Evolutionary conservation across 1,140 invertebrate genomes (phyloP), one percentile per base, ranked within the genome.

Genomic region (Heterodera schachtii): DNA sequence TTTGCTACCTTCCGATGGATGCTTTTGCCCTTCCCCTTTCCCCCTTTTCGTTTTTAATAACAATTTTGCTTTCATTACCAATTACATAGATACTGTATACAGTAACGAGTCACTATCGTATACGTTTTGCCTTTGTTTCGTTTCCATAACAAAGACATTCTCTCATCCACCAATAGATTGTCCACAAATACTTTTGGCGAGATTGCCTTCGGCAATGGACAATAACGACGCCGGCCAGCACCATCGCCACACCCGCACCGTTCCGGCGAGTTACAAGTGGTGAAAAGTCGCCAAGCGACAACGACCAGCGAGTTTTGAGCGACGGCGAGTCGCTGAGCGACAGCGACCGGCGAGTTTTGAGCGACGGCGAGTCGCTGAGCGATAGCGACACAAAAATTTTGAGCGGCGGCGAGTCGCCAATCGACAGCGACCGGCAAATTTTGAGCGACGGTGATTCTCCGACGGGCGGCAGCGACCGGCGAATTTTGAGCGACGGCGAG

Each of bases 181-280:
- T 31, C n/a, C 43, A 47, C 57, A 78, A 78, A 69, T 78, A 78
- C 70, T 78, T 78, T 69, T 78, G 77, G 77, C 77, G 70, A 19
- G 44, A 78, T 69, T 78, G 77, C 64, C 77, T 78, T 43, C 43
- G 66, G 19, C 75, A 76, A 21, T 21, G 57, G 47, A 41, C n/a
- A 57, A 41, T 21, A 6, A 71, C 21, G 4, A 4, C 69, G 41
- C 8, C 0, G 0, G 8, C n/a, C 9, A 52, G 9, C 69, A n/a
- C 8, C 8, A 1, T 31, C 31, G 31, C 31, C 31, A 31, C 31
- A 31, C 31, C 31, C 31, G n/a, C 8, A n/a, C 13, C 79, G 1
- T 41, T 71, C 31, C 69, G 69, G 21, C n/a, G 69, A 19, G 69
- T 71, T 41, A 19, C 57, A 16, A 64, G 19, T 19, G 57, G 57